A percentile compares a stretch with the other conserved stretches of the same genome.
Conservation (phyloP, 37 sponge, comb jelly and placozoan species). For the Aplysina aerophoba region DNA sequence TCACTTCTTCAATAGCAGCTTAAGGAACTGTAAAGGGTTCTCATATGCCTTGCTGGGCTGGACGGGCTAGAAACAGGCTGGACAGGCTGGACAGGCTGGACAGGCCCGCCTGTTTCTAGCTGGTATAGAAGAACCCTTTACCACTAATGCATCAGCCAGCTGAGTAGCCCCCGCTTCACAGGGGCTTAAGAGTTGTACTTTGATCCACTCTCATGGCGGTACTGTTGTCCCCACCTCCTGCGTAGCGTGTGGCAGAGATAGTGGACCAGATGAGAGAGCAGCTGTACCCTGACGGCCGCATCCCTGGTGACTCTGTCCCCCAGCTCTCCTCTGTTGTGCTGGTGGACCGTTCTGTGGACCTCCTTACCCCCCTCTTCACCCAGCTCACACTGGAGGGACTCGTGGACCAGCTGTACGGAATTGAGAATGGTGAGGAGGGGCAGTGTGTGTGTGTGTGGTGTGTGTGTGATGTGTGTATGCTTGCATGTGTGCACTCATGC, state of each 20-base stretch:
- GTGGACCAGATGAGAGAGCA: constrained; percentile 71
- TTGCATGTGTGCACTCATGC: not conserved
- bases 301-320: constrained; percentile 56
- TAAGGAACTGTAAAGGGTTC: too few relatives aligned
- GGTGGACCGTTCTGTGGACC: constrained; percentile 91
- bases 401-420: constrained; percentile 91
- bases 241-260: constrained; percentile 80
- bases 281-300: constrained; percentile 33
- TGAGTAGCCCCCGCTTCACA: too few relatives aligned
- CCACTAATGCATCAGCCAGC: too few relatives aligned
- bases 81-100: too few relatives aligned
- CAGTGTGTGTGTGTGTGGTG: not conserved
- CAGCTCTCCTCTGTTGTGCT: constrained; percentile 86
- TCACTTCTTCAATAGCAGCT: too few relatives aligned
- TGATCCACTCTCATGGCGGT: too few relatives aligned
- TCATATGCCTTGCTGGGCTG: too few relatives aligned
- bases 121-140: too few relatives aligned
- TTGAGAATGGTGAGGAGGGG: constrained; percentile 69
- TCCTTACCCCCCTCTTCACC: constrained; percentile 92
- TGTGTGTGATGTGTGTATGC: not conserved
- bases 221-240: not conserved
- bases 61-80: too few relatives aligned
- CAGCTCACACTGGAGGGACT: constrained; percentile 98
- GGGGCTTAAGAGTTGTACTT: too few relatives aligned
- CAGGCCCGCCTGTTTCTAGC: too few relatives aligned